phyloP scores from a whole-genome alignment of 2,888 invertebrate genomes.

The Gastracanthus pulcherrimus region DNA sequence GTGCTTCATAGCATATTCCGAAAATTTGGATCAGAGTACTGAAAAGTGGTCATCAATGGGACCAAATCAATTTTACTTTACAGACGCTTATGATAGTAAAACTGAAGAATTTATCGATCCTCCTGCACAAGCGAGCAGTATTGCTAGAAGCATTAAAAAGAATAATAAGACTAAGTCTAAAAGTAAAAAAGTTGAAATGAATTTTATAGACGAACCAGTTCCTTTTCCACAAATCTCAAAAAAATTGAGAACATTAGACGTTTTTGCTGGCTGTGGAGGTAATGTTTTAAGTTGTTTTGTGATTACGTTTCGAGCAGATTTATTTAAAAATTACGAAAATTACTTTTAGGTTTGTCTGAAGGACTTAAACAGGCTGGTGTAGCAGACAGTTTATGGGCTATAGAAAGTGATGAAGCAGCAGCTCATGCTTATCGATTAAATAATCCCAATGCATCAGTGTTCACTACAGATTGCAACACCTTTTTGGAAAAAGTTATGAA shows the following conservation, averaged over 20 bases:
- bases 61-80: conserved; percentile 87
- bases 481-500: conserved; percentile 84
- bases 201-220: conserved; percentile 67
- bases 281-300: too few species aligned
- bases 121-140: conserved; percentile 80
- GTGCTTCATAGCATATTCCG: conserved; percentile 83
- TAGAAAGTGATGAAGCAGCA: conserved; percentile 88
- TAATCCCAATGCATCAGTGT: conserved; percentile 86
- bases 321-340: too few species aligned
- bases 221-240: conserved; percentile 75
- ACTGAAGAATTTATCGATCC: conserved; percentile 81
- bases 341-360: conserved; percentile 82
- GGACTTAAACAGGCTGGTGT: conserved; percentile 85
- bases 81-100: conserved; percentile 82
- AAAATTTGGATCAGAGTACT: conserved; percentile 79
- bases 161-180: conserved; percentile 84
- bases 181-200: conserved; percentile 73
- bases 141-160: conserved; percentile 82
- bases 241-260: conserved; percentile 85
- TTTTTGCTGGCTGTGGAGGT: conserved; percentile 93
- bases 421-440: conserved; percentile 89
- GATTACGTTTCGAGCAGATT: too few species aligned
- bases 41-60: conserved; percentile 83
- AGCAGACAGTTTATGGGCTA: conserved; percentile 87
- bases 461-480: conserved; percentile 89